Evolutionary conservation across 2,113 vertebrate genomes (phyloP).

Genomic region (Patagioenas fasciata): DNA sequence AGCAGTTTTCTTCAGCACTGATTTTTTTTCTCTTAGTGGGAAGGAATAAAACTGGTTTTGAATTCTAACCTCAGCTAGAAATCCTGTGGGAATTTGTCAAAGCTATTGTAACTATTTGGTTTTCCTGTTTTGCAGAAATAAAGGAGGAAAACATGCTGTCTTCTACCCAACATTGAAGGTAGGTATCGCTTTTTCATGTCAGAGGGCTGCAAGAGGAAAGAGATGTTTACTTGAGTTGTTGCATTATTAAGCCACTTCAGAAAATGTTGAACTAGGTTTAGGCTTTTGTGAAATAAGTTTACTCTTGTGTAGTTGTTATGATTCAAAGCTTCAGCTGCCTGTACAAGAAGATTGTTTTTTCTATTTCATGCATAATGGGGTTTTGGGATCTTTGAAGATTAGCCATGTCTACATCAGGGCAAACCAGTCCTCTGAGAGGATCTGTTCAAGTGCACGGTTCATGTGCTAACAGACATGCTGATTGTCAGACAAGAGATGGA

Average conservation of each 20-base stretch:
- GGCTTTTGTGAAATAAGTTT: neutral
- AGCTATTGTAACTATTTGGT: neutral
- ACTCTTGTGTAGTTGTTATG: neutral
- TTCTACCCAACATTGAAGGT: constrained; percentile 96
- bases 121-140: constrained; percentile 78
- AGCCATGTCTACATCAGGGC: neutral
- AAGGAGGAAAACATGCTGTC: constrained; percentile 83
- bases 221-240: neutral
- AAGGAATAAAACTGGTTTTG: neutral
- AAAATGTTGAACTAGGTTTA: neutral
- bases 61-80: neutral
- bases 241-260: neutral
- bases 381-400: neutral
- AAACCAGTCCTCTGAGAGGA: neutral
- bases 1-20: neutral
- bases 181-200: neutral
- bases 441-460: neutral
- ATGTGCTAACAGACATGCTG: neutral
- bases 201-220: neutral
- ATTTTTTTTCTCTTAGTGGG: neutral
- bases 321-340: neutral
- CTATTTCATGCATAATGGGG: neutral
- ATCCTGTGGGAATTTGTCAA: neutral
- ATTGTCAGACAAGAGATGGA: neutral
- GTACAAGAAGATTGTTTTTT: neutral